Evolutionary conservation across 92 coral and sea anemone species (phyloP).

Genomic region (Scolanthus callimorphus): DNA sequence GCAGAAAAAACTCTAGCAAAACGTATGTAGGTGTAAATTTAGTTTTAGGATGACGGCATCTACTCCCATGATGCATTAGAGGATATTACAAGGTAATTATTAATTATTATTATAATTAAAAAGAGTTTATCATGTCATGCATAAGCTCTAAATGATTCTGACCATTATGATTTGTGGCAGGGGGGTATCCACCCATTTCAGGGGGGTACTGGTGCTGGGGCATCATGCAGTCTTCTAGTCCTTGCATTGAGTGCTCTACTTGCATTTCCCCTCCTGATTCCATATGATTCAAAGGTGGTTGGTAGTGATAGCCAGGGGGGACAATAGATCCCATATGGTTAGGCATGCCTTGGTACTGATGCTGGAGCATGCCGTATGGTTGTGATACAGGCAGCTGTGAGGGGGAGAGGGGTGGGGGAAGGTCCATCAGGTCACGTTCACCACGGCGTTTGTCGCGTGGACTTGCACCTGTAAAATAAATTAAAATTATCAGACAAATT

Average conservation of each 20-base stretch:
- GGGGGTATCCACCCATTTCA: conserved; percentile 81
- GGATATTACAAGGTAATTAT: no score
- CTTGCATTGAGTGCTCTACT: conserved; percentile 78
- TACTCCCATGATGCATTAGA: no score
- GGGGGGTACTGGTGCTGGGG: conserved; percentile 78
- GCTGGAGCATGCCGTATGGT: conserved; percentile 76
- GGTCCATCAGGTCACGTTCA: conserved; percentile 63
- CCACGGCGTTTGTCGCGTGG: conserved; percentile 80
- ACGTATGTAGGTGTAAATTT: no score
- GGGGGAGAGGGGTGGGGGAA: conserved; percentile 68
- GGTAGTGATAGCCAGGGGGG: conserved; percentile 74
- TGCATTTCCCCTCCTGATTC: conserved; percentile 69
- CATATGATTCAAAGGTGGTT: conserved; percentile 82
- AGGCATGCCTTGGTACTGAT: conserved; percentile 81
- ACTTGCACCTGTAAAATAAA: conserved; percentile 56
- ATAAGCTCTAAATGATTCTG: conserved; percentile 99
- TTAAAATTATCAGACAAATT: background rate
- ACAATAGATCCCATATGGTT: conserved; percentile 90
- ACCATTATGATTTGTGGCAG: conserved; percentile 85
- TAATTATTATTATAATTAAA: no score
- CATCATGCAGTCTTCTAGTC: conserved; percentile 84
- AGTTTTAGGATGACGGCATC: no score
- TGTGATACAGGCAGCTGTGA: conserved; percentile 91
- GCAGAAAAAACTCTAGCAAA: no score
- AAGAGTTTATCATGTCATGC: conserved; percentile 99